Conservation (phyloP, 2,888 invertebrate species). For the Tenthredo amoena region DNA sequence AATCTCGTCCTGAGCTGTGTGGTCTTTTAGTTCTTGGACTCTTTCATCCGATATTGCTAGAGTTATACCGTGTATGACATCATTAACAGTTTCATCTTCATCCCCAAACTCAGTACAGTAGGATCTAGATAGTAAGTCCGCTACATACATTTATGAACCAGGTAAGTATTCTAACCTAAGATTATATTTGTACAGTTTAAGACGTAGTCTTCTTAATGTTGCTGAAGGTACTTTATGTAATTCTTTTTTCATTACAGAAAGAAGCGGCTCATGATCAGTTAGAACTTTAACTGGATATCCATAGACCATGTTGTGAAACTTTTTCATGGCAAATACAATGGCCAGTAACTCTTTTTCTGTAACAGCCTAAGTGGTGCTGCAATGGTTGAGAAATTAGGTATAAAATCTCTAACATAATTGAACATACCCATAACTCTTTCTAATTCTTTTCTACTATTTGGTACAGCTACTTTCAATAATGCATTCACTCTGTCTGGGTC, state of each 20-base stretch:
- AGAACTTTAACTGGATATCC: slow-evolving; percentile 29
- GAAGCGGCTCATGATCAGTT: slow-evolving; percentile 46
- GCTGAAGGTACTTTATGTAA: slow-evolving; percentile 22
- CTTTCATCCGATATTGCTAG: slow-evolving; percentile 53
- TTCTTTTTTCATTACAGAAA: slow-evolving; percentile 42
- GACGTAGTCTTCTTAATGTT: slow-evolving; percentile 33
- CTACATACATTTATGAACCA: slow-evolving; percentile 48
- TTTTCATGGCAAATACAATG: slow-evolving; percentile 40
- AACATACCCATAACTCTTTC: slow-evolving; percentile 59
- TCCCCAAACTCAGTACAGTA: slow-evolving; percentile 20
- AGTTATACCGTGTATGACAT: slow-evolving; percentile 54
- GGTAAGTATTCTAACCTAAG: slow-evolving; percentile 36
- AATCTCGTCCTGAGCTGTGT: slow-evolving; percentile 54
- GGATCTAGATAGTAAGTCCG: slow-evolving; percentile 49
- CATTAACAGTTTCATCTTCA: slow-evolving; percentile 56
- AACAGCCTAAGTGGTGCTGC: slow-evolving; percentile 56
- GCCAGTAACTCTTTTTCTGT: slow-evolving; percentile 56
- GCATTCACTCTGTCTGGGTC: slow-evolving; percentile 54
- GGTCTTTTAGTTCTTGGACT: slow-evolving; percentile 54
- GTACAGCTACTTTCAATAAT: slow-evolving; percentile 50
- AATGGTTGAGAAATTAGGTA: slow-evolving; percentile 57
- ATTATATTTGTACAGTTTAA: slow-evolving; percentile 48
- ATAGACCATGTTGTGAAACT: slow-evolving; percentile 48
- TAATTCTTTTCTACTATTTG: slow-evolving; percentile 57
- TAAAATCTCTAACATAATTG: slow-evolving; percentile 59